Percentiles rank a stretch among this genome's conserved stretches.
Evolutionary conservation across 2,888 invertebrate species (phyloP).

Genomic region (Oeneis ivallda): DNA sequence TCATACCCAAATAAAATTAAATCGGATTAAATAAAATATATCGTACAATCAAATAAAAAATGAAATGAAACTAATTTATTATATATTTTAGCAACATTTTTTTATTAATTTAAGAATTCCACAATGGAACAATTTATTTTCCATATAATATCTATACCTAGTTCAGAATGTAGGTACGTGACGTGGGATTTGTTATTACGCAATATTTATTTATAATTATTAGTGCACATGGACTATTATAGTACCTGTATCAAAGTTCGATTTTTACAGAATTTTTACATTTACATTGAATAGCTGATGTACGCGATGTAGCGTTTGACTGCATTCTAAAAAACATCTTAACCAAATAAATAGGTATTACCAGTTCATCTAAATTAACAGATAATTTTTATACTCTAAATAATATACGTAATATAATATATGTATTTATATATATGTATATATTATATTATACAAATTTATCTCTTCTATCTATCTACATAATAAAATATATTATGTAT

Average conservation of each 20-base stretch:
- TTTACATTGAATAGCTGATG: constrained; percentile 33
- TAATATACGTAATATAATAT: too few species aligned
- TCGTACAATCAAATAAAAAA: constrained; percentile 27
- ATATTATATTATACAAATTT: too few species aligned
- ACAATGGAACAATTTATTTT: constrained; percentile 78
- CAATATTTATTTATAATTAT: constrained; percentile 53
- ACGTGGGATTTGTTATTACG: constrained; percentile 51
- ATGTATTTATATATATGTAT: too few species aligned
- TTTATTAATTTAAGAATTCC: constrained; percentile 82
- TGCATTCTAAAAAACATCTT: background rate
- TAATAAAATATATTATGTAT: background rate
- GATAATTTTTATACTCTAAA: background rate
- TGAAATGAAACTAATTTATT: constrained; percentile 59
- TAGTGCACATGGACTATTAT: constrained; percentile 68
- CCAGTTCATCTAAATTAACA: too few species aligned
- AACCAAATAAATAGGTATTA: background rate
- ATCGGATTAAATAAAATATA: background rate
- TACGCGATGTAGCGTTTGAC: constrained; percentile 26
- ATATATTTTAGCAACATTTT: constrained; percentile 82
- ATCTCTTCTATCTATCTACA: too few species aligned
- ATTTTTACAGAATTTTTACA: constrained; percentile 38
- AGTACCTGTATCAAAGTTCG: constrained; percentile 61
- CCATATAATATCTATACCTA: constrained; percentile 74
- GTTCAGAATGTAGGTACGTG: constrained; percentile 69
- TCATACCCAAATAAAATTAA: too few species aligned